Percentiles rank a stretch among this genome's conserved stretches.
Evolutionary conservation across 2,888 invertebrate species (phyloP).

Genomic region (Tiliacea aurago): DNA sequence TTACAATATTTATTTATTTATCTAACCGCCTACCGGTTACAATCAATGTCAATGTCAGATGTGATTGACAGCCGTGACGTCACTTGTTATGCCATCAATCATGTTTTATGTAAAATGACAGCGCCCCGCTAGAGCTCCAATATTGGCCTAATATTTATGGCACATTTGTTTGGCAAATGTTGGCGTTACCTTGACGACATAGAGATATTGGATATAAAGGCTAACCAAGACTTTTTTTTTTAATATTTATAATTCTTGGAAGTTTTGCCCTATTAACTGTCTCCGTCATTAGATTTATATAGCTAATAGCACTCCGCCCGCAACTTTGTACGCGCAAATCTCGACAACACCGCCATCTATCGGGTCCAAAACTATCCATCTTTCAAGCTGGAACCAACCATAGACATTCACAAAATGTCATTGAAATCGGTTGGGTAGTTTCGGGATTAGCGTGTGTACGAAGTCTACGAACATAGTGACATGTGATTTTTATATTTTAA

Average conservation of each 20-base stretch:
- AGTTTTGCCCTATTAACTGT: not conserved
- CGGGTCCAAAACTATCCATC: not conserved
- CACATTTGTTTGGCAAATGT: slow-evolving; percentile 15
- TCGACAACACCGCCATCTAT: not conserved
- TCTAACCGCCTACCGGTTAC: slow-evolving; percentile 30
- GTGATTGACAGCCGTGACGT: slow-evolving; percentile 52
- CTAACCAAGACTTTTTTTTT: too few relatives aligned
- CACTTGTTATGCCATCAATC: slow-evolving; percentile 31
- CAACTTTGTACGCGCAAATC: not conserved
- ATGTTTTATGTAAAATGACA: slow-evolving; percentile 23
- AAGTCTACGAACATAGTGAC: too few relatives aligned
- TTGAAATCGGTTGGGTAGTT: not conserved
- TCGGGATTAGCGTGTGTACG: not conserved
- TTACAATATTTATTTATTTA: slow-evolving; percentile 56
- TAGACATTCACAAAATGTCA: not conserved
- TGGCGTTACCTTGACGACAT: not conserved
- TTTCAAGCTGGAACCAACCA: not conserved
- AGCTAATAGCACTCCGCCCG: too few relatives aligned
- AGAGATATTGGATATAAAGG: not conserved
- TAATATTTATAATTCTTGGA: too few relatives aligned
- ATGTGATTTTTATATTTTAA: too few relatives aligned
- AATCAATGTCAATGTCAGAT: slow-evolving; percentile 55
- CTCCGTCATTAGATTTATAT: not conserved
- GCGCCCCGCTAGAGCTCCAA: slow-evolving; percentile 12
- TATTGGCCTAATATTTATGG: slow-evolving; percentile 1